Evolutionary conservation across 2,113 vertebrate genomes (phyloP).

Genomic region (Papio anubis): DNA sequence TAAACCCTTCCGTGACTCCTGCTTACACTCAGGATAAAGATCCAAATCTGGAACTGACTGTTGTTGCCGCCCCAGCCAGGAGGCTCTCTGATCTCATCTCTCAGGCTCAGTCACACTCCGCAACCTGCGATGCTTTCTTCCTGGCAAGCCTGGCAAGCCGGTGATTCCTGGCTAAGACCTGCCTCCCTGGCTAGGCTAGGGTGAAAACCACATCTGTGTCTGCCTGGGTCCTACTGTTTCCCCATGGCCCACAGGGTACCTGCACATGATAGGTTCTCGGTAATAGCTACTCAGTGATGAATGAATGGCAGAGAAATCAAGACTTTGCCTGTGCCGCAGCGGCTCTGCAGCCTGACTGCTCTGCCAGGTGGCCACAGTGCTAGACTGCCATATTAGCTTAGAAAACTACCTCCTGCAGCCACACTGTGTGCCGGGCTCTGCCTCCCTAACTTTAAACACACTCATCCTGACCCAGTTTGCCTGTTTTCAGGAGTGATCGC

Average conservation of each 20-base stretch:
- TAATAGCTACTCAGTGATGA: background rate
- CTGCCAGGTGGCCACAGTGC: background rate
- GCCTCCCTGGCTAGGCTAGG: accelerated
- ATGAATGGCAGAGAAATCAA: background rate
- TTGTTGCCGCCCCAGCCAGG: background rate
- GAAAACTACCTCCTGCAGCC: background rate
- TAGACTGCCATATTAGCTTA: background rate
- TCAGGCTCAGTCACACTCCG: background rate
- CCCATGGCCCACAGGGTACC: background rate
- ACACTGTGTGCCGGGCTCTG: background rate
- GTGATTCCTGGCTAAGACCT: background rate
- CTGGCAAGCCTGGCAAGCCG: background rate
- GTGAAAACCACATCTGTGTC: background rate
- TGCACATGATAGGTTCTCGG: background rate
- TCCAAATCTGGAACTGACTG: background rate
- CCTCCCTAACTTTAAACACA: background rate
- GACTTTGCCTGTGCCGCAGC: background rate
- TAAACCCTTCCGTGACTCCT: background rate
- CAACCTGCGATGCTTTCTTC: background rate
- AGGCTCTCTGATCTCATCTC: background rate
- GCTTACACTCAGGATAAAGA: background rate
- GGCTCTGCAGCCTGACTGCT: background rate
- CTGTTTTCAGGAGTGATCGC: background rate
- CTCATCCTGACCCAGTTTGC: background rate
- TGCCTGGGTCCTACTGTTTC: background rate